Evolutionary conservation across 2,797 vertebrate genomes (phyloP), one percentile per base, ranked within the genome.

Genomic region (Chromobotia macracanthus): DNA sequence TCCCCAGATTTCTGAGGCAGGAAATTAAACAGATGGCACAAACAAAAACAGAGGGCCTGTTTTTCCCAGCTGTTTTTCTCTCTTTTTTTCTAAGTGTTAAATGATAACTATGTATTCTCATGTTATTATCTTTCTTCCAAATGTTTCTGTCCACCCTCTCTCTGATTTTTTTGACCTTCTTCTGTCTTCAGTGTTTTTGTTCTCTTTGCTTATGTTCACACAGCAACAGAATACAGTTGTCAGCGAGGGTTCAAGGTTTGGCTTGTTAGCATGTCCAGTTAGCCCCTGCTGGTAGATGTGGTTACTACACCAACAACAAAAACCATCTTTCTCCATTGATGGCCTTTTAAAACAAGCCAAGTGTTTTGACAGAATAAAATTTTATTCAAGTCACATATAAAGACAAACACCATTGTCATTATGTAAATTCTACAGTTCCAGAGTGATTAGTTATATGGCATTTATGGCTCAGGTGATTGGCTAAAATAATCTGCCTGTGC

Each of bases 1-100:
- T 77, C 50, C 18, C 6, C 11, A 51, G 72, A 46, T 55, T 72
- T 80, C 72, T 80, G 60, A 71, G 61, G 73, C 82, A 83, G 73
- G 77, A 83, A 77, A 72, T 67, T 61, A 77, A 80, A 80, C 77
- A 80, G 82, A 80, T 72, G 73, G 67, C 73, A 66, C 35, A 48
- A 70, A 64, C 28, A 63, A 67, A 83, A 79, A 83, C 72, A 75
- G 19, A 65, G 58, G 28, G 77, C 15, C 65, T 51, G 56, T 51
- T 60, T 10, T 15, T 68, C 82, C 73, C 67, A 66, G 77, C 72
- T 63, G 82, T 75, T 72, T 73, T 82, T 79, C 63, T 63, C 28
- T 66, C 50, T 15, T 19, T 68, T 53, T 61, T 48, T 58, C 25
- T 18, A 15, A 70, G 15, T 25, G 19, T 78, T 63, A 38, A 78